Percentiles rank a stretch among this genome's conserved stretches.
Conservation (phyloP, 1,140 invertebrate genomes). For the Calliphora vicina region DNA sequence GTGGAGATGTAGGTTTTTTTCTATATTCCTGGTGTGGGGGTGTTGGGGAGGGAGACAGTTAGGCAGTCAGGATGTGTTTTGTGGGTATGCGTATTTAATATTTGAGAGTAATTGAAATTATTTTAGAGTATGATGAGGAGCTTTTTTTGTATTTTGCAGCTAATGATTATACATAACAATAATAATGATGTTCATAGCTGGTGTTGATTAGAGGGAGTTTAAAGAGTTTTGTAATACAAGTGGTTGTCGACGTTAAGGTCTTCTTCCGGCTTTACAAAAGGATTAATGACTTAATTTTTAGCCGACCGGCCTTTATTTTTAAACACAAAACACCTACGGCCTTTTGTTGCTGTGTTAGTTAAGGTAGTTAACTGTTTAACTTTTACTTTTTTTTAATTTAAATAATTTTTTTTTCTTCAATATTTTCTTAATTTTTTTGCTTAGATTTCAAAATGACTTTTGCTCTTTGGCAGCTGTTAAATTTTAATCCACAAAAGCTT, state of each 20-base stretch:
- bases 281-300: slow-evolving; percentile 28
- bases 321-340: not conserved
- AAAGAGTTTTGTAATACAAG: not conserved
- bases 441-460: too few species aligned
- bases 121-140: not conserved
- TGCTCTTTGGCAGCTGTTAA: too few species aligned
- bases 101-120: not conserved
- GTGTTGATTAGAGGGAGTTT: not conserved
- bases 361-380: not conserved
- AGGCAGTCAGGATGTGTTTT: not conserved
- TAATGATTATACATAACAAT: too few species aligned
- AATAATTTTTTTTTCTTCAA: not conserved
- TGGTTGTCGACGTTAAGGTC: not conserved
- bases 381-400: not conserved
- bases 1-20: not conserved
- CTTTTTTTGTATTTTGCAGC: too few species aligned
- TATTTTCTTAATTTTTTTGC: not conserved
- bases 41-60: not conserved
- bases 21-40: too few species aligned
- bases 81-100: not conserved
- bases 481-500: too few species aligned
- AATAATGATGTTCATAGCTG: too few species aligned
- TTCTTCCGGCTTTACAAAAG: not conserved
- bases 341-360: not conserved
- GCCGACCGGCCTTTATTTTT: not conserved